A percentile compares a stretch with the other conserved stretches of the same genome.
Conservation (phyloP, 2,888 invertebrate genomes). For the Hirtodrosophila trivittata region DNA sequence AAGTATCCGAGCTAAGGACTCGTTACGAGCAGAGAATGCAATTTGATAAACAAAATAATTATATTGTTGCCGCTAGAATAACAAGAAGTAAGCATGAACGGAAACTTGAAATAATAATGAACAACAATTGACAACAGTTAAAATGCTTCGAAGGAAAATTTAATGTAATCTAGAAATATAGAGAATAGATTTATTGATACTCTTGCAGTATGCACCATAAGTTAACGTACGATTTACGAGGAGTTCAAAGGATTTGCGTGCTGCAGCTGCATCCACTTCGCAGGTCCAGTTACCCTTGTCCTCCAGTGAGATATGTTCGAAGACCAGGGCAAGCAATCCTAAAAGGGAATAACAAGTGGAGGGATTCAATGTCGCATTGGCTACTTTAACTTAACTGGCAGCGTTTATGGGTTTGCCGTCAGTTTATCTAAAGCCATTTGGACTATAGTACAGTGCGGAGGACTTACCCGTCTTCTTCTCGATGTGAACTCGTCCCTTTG, state of each 20-base stretch:
- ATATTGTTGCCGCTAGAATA: too few relatives aligned
- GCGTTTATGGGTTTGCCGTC: constrained; percentile 3
- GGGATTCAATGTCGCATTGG: constrained; percentile 1
- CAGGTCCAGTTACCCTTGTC: constrained; percentile 85
- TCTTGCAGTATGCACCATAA: not conserved
- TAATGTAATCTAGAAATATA: too few relatives aligned
- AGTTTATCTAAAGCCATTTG: not conserved
- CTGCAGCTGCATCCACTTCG: constrained; percentile 76
- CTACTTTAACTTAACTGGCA: constrained; percentile 3
- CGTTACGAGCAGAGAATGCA: too few relatives aligned
- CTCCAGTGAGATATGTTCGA: constrained; percentile 84
- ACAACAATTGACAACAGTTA: too few relatives aligned
- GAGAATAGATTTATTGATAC: too few relatives aligned
- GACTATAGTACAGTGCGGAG: not conserved
- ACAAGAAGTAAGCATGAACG: too few relatives aligned
- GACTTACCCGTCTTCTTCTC: constrained; percentile 82
- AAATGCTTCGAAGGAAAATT: too few relatives aligned
- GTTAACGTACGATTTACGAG: constrained; percentile 83
- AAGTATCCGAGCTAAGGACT: not conserved
- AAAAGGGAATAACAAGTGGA: constrained; percentile 4
- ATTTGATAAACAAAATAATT: too few relatives aligned
- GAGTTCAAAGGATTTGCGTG: constrained; percentile 82
- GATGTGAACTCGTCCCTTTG: constrained; percentile 84
- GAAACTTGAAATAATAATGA: too few relatives aligned
- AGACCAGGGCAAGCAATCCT: constrained; percentile 84